Conservation (phyloP, 2,113 vertebrate genomes). For the Eclectus roratus region DNA sequence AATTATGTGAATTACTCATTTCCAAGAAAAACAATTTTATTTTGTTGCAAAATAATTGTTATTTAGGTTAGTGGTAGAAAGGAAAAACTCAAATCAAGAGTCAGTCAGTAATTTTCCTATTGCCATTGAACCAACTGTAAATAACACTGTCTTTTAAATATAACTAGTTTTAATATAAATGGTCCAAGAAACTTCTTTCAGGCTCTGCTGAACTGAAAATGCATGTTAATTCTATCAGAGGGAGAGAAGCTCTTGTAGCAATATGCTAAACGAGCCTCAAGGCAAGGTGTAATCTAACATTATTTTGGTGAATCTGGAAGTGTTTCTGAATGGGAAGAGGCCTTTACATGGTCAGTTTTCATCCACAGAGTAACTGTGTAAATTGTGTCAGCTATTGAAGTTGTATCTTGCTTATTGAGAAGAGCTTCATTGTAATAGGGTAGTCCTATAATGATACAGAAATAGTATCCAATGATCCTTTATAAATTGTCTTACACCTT, state of each 20-base stretch:
- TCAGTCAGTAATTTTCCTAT: background rate
- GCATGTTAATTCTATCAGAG: background rate
- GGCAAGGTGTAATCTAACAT: background rate
- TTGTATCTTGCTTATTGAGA: background rate
- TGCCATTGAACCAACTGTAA: background rate
- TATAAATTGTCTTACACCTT: background rate
- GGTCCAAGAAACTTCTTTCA: background rate
- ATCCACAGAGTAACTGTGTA: background rate
- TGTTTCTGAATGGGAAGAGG: background rate
- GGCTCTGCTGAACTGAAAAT: background rate
- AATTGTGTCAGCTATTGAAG: background rate
- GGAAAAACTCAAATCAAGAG: background rate
- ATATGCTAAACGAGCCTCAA: background rate
- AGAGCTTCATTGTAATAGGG: background rate
- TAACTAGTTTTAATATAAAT: background rate
- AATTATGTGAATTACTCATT: background rate
- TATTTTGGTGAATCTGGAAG: background rate
- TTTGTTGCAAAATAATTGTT: background rate
- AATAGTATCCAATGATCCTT: background rate
- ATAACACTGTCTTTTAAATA: background rate
- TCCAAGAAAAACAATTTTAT: background rate
- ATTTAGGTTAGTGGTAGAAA: background rate
- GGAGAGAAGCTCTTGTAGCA: background rate
- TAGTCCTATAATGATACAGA: background rate
- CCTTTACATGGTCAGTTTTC: background rate